Percentiles rank a stretch among this genome's conserved stretches.
Conservation (phyloP, 1,140 invertebrate species). For the Diorhabda carinulata region DNA sequence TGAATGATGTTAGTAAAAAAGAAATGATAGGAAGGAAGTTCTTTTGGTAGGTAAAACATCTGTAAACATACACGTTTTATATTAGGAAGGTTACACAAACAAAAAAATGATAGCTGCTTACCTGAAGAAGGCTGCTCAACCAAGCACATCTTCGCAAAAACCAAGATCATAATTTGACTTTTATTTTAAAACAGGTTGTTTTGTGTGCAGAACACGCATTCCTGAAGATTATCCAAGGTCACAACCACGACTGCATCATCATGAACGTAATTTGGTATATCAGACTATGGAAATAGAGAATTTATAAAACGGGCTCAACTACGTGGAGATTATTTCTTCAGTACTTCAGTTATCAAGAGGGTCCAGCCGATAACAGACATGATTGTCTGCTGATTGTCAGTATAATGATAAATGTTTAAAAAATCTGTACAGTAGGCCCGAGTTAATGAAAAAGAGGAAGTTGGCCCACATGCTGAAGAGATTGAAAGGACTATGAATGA, state of each 20-base stretch:
- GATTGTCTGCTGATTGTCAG: no score
- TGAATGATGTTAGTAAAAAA: no score
- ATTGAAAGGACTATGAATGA: not conserved
- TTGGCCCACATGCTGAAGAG: not conserved
- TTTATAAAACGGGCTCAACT: not conserved
- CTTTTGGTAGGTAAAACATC: no score
- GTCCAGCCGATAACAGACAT: not conserved
- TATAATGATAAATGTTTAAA: no score
- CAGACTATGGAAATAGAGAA: not conserved
- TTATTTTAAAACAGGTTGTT: not conserved
- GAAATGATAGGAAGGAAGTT: no score
- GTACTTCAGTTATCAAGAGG: conserved; percentile 1
- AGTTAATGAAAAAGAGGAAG: not conserved
- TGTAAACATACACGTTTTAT: no score
- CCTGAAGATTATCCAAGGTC: not conserved
- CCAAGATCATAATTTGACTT: not conserved
- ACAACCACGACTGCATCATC: not conserved
- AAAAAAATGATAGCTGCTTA: no score
- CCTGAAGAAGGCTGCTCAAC: no score
- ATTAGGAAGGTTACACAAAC: no score
- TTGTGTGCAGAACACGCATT: not conserved
- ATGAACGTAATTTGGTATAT: not conserved
- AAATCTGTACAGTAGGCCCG: not conserved
- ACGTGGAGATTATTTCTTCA: not conserved
- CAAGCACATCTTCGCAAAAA: no score